Conservation (phyloP, 1,140 invertebrate species). For the Micrasema minimum region DNA sequence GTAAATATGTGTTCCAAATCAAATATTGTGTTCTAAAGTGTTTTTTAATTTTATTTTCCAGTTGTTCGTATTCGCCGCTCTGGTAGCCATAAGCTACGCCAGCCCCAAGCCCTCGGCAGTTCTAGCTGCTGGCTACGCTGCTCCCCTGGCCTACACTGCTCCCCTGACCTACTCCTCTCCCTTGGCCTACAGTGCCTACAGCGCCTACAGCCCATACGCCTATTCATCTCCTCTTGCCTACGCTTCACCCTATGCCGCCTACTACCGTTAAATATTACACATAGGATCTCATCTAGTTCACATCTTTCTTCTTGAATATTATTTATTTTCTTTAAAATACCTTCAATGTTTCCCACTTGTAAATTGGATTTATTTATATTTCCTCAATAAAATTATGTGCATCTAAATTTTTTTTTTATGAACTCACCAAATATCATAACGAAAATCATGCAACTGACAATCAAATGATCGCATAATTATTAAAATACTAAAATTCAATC, state of each 20-base stretch:
- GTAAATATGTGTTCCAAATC: neutral
- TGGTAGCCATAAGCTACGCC: constrained; percentile 64
- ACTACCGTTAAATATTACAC: too few relatives aligned
- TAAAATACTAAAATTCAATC: too few relatives aligned
- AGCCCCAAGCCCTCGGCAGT: constrained; percentile 60
- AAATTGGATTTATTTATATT: too few relatives aligned
- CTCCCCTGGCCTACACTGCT: constrained; percentile 61
- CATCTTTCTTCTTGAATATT: too few relatives aligned
- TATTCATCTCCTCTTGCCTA: constrained; percentile 39
- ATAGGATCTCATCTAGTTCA: too few relatives aligned
- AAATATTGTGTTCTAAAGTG: neutral
- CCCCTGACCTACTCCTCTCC: constrained; percentile 55
- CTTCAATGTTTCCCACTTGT: too few relatives aligned
- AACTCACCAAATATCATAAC: too few relatives aligned
- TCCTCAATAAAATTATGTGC: too few relatives aligned
- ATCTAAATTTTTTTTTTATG: too few relatives aligned
- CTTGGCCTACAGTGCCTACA: constrained; percentile 64
- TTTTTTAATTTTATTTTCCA: constrained; percentile 3
- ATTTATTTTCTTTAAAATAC: too few relatives aligned
- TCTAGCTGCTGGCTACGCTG: constrained; percentile 57
- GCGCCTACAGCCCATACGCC: constrained; percentile 51
- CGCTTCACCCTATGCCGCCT: constrained; percentile 53
- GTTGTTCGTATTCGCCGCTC: constrained; percentile 66
- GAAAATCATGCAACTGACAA: too few relatives aligned
- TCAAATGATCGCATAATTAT: too few relatives aligned